Conservation (phyloP, 2,888 invertebrate genomes). For the Tridacna gigas region DNA sequence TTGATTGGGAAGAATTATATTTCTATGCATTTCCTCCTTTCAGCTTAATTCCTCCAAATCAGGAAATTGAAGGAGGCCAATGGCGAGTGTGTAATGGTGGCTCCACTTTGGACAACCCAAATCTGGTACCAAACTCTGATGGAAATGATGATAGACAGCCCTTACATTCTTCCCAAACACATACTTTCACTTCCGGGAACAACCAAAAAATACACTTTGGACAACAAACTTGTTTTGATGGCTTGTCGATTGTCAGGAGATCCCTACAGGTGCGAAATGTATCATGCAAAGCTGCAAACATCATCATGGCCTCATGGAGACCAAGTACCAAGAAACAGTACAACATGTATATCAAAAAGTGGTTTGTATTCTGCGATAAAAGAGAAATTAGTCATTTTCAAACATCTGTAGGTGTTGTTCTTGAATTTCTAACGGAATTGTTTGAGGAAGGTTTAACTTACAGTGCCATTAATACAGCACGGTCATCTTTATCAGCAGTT, state of each 20-base stretch:
- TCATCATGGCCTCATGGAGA: conserved; percentile 33
- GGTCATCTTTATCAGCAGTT: conserved; percentile 47
- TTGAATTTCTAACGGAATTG: conserved; percentile 30
- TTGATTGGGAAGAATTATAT: conserved; percentile 20
- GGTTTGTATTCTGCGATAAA: conserved; percentile 31
- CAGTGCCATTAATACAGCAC: conserved; percentile 54
- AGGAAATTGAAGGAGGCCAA: conserved; percentile 29
- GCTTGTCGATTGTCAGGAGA: conserved; percentile 37
- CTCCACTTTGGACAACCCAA: conserved; percentile 35
- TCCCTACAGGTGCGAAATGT: no score
- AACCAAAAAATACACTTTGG: conserved; percentile 25
- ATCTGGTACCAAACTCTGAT: conserved; percentile 17
- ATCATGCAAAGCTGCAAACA: conserved; percentile 11
- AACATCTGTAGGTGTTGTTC: conserved; percentile 8
- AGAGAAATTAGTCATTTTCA: background rate
- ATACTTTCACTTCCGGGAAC: conserved; percentile 22
- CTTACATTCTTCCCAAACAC: conserved; percentile 13
- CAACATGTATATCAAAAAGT: conserved; percentile 36
- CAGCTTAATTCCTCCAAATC: conserved; percentile 27
- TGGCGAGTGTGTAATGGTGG: conserved; percentile 35
- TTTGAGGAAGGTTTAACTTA: conserved; percentile 45
- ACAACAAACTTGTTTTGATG: conserved; percentile 25
- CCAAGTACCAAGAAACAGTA: conserved; percentile 11
- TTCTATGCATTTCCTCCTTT: conserved; percentile 45
- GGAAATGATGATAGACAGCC: conserved; percentile 20